Conservation (phyloP, 2,797 vertebrate genomes). For the Acipenser transmontanus region DNA sequence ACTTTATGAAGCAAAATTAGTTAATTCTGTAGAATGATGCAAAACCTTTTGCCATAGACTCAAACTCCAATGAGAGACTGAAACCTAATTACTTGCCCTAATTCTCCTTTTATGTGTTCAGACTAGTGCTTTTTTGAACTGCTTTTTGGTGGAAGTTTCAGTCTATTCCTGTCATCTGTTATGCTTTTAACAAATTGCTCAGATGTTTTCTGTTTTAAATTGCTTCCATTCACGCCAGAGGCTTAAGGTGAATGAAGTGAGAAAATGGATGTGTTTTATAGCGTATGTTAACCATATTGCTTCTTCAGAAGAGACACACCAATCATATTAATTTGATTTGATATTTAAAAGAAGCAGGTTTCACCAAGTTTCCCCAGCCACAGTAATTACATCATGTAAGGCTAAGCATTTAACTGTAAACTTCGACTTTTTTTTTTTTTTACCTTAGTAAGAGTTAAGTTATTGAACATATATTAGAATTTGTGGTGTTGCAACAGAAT, state of each 20-base stretch:
- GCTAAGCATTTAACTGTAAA: no score
- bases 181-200: background rate
- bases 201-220: conserved; percentile 1
- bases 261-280: background rate
- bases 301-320: background rate
- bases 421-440: conserved; percentile 17
- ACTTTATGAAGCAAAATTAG: no score
- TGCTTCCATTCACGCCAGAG: background rate
- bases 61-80: conserved; percentile 3
- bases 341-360: conserved; percentile 11
- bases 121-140: conserved; percentile 1
- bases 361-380: background rate
- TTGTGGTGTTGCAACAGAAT: background rate
- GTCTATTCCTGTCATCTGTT: conserved; percentile 17
- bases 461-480: conserved; percentile 5
- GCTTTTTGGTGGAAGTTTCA: background rate
- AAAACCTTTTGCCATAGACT: background rate
- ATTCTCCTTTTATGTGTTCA: conserved; percentile 12
- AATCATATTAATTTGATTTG: background rate
- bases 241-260: conserved; percentile 3
- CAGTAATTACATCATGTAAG: background rate
- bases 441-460: conserved; percentile 39
- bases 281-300: background rate
- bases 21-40: no score
- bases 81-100: background rate